Conservation (phyloP, 2,888 invertebrate genomes). For the Dicyrtoma fusca region DNA sequence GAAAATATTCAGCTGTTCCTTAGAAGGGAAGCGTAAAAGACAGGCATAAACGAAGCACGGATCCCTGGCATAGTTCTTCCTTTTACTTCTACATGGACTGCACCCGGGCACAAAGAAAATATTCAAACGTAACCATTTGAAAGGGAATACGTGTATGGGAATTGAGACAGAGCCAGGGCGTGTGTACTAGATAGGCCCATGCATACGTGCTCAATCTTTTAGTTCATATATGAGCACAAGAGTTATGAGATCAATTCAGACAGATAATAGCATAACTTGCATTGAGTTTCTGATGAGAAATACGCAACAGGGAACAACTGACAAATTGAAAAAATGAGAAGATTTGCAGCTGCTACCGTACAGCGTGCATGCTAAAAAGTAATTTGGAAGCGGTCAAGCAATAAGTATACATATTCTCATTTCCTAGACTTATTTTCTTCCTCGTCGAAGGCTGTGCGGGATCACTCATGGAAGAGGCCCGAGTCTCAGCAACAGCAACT, state of each 20-base stretch:
- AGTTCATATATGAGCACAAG: too few species aligned
- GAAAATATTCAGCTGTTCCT: too few species aligned
- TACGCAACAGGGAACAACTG: not conserved
- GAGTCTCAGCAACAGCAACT: too few species aligned
- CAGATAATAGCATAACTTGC: too few species aligned
- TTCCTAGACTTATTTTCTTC: too few species aligned
- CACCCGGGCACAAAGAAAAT: not conserved
- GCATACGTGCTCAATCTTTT: too few species aligned
- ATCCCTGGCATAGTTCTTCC: not conserved
- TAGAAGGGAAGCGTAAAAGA: too few species aligned
- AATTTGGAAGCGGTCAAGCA: slow-evolving; percentile 26
- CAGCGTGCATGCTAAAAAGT: slow-evolving; percentile 19
- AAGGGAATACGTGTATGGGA: not conserved
- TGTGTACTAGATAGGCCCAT: too few species aligned
- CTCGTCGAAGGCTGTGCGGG: too few species aligned
- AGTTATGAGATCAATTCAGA: too few species aligned
- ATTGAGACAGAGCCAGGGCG: not conserved
- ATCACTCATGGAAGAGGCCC: too few species aligned
- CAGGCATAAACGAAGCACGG: not conserved
- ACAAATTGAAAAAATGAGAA: slow-evolving; percentile 14
- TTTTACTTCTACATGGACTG: not conserved
- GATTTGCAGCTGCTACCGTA: not conserved
- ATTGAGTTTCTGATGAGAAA: too few species aligned
- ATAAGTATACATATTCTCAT: not conserved
- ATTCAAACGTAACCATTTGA: not conserved